Percentiles rank a stretch among this genome's conserved stretches.
Conservation (phyloP, 2,888 invertebrate genomes). For the Xestia rhomboidea region DNA sequence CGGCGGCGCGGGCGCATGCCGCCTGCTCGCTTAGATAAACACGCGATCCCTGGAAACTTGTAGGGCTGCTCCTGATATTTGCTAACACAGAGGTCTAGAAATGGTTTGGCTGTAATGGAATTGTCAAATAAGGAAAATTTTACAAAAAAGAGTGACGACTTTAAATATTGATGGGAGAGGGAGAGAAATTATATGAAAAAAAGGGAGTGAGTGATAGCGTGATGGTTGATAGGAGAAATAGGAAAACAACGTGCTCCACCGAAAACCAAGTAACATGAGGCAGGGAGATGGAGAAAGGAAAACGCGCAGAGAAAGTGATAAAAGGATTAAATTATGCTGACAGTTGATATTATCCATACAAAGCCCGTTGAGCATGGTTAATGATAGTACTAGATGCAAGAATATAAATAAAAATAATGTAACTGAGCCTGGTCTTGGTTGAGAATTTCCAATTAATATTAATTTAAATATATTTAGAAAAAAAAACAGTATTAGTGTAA, state of each 20-base stretch:
- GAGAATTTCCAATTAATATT: conserved; percentile 8
- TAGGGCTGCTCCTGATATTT: conserved; percentile 55
- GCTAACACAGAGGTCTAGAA: conserved; percentile 1
- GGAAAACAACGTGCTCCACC: not conserved
- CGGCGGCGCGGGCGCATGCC: conserved; percentile 63
- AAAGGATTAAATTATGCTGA: conserved; percentile 20
- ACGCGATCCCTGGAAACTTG: conserved; percentile 62
- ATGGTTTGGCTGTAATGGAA: not conserved
- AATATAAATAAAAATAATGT: conserved; percentile 5
- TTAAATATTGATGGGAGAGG: not conserved
- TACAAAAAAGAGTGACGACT: too few relatives aligned
- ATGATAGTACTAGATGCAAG: not conserved
- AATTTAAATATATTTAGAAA: not conserved
- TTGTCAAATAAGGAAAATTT: not conserved
- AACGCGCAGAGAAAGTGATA: conserved; percentile 27
- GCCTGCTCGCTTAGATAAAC: conserved; percentile 69
- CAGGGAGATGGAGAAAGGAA: not conserved
- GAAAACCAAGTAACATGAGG: not conserved
- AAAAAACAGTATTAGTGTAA: not conserved
- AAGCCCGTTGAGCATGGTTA: conserved; percentile 14
- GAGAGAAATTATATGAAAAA: not conserved
- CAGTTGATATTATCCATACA: not conserved
- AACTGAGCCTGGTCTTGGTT: not conserved
- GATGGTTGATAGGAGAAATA: not conserved
- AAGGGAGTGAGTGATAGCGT: not conserved